Evolutionary conservation across 30 jellyfish, hydroid and myxozoan species (phyloP), one percentile per base, ranked within the genome.

Genomic region (Calvadosia cruxmelitensis): DNA sequence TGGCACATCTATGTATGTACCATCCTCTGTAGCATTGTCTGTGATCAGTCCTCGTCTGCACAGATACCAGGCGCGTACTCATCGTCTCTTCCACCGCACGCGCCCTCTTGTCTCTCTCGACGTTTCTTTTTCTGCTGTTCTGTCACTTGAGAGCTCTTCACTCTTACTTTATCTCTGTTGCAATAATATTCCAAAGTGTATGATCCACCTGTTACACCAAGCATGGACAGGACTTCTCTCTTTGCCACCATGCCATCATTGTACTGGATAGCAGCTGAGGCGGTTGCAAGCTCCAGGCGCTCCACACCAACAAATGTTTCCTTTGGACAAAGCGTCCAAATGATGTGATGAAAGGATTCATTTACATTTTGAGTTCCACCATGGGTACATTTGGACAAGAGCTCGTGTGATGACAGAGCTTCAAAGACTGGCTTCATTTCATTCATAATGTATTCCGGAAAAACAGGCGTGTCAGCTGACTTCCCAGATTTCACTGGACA

Each of bases 1-100:
- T 48, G n/a, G n/a, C 12, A 48, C 61, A 12, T 10, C 61, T 48
- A n/a, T 48, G n/a, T 48, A 48, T 48, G 29, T 5, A 57, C 12
- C 69, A 7, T 10, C 12, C 12, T 10, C 61, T 10, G 16, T 48
- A 12, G 12, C 12, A 10, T 48, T 48, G 61, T n/a, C n/a, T n/a
- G n/a, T n/a, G n/a, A n/a, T 53, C 25, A 53, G 27, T 53, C 69
- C 27, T 53, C 31, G 69, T 53, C 31, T 5, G 27, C 69, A 24
- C 69, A 53, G 27, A 53, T 5, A 5, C 69, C 69, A 53, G 69
- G 69, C 12, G 31, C 69, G 31, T 53, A 53, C 12, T 24, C 27
- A 24, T 27, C 27, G 69, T 12, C 61, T n/a, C n/a, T n/a, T 27
- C 27, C 5, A 12, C 27, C 69, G 25, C 27, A 5, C 25, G 12